Base-by-base conservation (phyloP, 2,113 vertebrate species). In the Mixornis gularis region DNA sequence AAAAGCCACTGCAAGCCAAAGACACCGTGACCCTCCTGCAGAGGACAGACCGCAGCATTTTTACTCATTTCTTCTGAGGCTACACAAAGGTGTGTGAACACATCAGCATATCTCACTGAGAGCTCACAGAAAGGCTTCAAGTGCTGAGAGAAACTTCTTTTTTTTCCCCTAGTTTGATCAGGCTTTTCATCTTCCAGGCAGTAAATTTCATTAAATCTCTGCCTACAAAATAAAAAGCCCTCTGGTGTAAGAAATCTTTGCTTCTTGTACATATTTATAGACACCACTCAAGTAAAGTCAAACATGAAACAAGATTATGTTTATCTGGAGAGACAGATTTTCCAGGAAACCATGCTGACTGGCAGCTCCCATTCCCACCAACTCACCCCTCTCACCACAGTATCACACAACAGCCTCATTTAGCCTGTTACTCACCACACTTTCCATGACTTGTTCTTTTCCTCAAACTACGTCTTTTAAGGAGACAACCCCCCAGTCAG, bases 311-410 rank as follows among this genome's bases (percentile, higher is more conserved):
- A 92, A 68, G 73, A 89, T 77, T 65, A 89, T 90, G 80, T 90
- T 86, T 93, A 92, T 92, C 91, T 86, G 48, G 72, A 93, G 91
- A 89, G 46, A n/a, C 64, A 40, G 34, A 77, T 84, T 94, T 95
- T 94, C 91, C 95, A 94, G 69, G 93, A 92, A 93, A 36, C 27
- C 30, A 7, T 16, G 83, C 86, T 93, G 86, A 78, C 91, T 73
- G 68, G 94, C 86, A 46, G 40, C 43, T 66, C 73, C 46, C 69
- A 83, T 66, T 73, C 52, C 94, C 90, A 82, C 81, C 10, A 7
- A 41, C n/a, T 49, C 30, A 79, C 4, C 82, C 93, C 70, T 65
- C 64, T 64, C 24, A 64, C 81, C 90, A 38, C 90, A 88, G 85
- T 44, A 44, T 43, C 88, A 63, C 92, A 90, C 90, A 94, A 90